phyloP scores from a whole-genome alignment of 2,888 invertebrate species.

The Conomelus anceps region DNA sequence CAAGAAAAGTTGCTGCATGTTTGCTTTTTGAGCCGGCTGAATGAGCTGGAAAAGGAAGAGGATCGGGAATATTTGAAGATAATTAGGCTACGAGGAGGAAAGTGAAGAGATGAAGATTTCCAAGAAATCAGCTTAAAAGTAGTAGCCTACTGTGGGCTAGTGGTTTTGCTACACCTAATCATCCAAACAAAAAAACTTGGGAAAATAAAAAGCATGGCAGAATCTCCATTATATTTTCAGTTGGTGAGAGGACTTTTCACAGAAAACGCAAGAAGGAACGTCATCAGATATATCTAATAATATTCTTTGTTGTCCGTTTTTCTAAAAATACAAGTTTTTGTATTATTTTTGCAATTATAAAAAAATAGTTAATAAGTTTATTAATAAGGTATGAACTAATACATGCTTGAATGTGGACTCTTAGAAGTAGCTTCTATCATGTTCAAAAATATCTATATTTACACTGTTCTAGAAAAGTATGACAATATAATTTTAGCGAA shows the following conservation, averaged over 20 bases:
- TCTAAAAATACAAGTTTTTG: too few relatives aligned
- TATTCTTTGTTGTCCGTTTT: too few relatives aligned
- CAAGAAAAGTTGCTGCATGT: neutral
- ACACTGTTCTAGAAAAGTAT: too few relatives aligned
- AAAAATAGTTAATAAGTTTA: too few relatives aligned
- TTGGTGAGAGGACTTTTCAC: neutral
- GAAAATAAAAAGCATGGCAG: neutral
- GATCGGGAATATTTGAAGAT: neutral
- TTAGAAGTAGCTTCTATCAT: too few relatives aligned
- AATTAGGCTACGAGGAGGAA: neutral
- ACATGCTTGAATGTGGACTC: too few relatives aligned
- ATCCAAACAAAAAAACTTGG: neutral
- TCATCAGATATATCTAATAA: too few relatives aligned
- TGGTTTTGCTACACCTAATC: neutral
- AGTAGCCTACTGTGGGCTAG: neutral
- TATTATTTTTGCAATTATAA: too few relatives aligned
- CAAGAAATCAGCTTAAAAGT: neutral
- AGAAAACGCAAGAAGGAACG: too few relatives aligned
- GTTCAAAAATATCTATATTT: too few relatives aligned
- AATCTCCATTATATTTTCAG: neutral
- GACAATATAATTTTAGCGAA: too few relatives aligned
- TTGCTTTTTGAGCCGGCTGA: neutral
- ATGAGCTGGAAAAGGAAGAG: neutral
- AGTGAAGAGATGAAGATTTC: neutral
- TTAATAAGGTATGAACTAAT: too few relatives aligned